Percentiles rank a stretch among this genome's conserved stretches.
Conservation (phyloP, 53 echinoderm and acorn worm genomes). For the Echinarachnius parma region DNA sequence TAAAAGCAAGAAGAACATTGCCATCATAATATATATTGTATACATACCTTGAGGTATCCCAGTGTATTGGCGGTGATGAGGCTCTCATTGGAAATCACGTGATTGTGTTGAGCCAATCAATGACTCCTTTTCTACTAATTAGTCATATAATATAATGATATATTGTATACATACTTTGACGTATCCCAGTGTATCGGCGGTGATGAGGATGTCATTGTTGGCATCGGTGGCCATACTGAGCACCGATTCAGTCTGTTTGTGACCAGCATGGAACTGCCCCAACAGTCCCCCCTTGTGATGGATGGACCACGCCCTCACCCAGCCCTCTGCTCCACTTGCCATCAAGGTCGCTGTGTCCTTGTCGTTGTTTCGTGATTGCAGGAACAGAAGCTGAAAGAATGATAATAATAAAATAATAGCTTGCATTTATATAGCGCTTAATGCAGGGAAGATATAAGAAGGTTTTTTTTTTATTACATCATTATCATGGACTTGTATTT, state of each 20-base stretch:
- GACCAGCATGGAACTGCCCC: slow-evolving; percentile 89
- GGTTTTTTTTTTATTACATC: no score
- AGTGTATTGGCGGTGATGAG: slow-evolving; percentile 83
- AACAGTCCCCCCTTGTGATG: slow-evolving; percentile 97
- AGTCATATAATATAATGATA: no score
- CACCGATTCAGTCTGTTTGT: slow-evolving; percentile 79
- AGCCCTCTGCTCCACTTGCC: slow-evolving; percentile 94
- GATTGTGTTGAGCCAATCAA: no score
- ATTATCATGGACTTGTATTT: no score
- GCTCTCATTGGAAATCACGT: slow-evolving; percentile 77
- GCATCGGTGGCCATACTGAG: slow-evolving; percentile 86
- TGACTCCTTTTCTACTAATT: no score
- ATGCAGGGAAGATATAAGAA: no score
- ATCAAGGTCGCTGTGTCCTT: slow-evolving; percentile 94
- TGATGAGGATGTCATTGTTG: slow-evolving; percentile 74
- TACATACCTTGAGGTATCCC: slow-evolving; percentile 86
- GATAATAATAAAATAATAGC: no score
- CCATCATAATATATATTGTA: no score
- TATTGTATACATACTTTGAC: slow-evolving; percentile 74
- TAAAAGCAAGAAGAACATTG: no score
- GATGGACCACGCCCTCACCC: slow-evolving; percentile 96
- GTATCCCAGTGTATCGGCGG: slow-evolving; percentile 89
- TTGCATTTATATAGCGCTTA: no score
- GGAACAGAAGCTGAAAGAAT: slow-evolving; percentile 69
- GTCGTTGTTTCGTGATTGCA: slow-evolving; percentile 81